Evolutionary conservation across 2,113 vertebrate species (phyloP).

Genomic region (Oryzias woworae): DNA sequence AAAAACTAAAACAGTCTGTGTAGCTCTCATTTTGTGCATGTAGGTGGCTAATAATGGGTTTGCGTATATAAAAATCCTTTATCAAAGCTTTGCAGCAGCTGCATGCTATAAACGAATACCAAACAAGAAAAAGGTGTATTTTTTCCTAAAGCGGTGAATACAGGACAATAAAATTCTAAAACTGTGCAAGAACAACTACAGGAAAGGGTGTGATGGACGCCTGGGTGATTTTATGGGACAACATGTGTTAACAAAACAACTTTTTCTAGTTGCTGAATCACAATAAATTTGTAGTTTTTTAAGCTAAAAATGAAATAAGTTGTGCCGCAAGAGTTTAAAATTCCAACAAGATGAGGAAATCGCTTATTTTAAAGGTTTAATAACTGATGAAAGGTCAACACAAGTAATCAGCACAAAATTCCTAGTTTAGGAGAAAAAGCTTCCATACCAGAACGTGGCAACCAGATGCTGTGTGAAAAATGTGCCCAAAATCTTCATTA

Average conservation of each 20-base stretch:
- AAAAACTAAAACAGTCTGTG: constrained; percentile 23
- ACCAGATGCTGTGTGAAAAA: constrained; percentile 44
- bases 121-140: constrained; percentile 9
- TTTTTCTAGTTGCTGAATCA: background rate
- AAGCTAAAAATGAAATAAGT: background rate
- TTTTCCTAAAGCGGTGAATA: background rate
- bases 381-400: constrained; percentile 20
- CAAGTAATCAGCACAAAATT: constrained; percentile 3
- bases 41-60: constrained; percentile 53
- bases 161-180: constrained; percentile 29
- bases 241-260: background rate
- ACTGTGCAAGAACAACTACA: constrained; percentile 36
- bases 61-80: constrained; percentile 58
- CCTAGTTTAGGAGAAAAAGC: constrained; percentile 8
- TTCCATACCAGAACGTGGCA: constrained; percentile 1
- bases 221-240: constrained; percentile 7
- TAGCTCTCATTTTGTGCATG: constrained; percentile 29
- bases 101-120: constrained; percentile 48
- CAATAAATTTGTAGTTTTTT: background rate
- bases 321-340: background rate
- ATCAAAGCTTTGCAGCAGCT: constrained; percentile 40
- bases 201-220: constrained; percentile 39
- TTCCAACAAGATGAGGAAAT: background rate
- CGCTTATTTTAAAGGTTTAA: background rate
- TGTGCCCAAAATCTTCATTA: constrained; percentile 29